Conservation (phyloP, 2,797 vertebrate species). For the Esox lucius region DNA sequence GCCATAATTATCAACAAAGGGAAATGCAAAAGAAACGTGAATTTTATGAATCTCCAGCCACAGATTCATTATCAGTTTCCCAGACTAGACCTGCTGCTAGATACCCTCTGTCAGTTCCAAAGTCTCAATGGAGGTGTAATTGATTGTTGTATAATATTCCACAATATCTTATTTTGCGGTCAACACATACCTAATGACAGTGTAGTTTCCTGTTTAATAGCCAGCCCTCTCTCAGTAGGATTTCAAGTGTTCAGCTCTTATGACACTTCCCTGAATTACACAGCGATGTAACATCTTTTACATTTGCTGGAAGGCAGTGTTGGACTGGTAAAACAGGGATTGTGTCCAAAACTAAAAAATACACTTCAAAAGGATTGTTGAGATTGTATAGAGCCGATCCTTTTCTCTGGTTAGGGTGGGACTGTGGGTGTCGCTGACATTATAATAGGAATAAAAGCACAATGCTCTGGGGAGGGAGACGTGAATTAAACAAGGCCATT, state of each 20-base stretch:
- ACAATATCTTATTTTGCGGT: conserved; percentile 71
- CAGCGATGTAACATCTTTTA: conserved; percentile 30
- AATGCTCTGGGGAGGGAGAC: conserved; percentile 68
- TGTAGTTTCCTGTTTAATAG: conserved; percentile 57
- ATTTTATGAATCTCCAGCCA: conserved; percentile 45
- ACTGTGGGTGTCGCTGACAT: conserved; percentile 72
- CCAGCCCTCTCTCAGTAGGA: conserved; percentile 24
- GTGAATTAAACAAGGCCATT: conserved; percentile 59
- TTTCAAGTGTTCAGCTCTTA: background rate
- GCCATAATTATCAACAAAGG: background rate
- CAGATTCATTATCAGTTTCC: conserved; percentile 47
- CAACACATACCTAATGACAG: conserved; percentile 58
- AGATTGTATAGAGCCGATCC: conserved; percentile 69
- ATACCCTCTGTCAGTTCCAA: conserved; percentile 56
- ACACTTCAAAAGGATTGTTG: conserved; percentile 72
- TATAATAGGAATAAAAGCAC: conserved; percentile 75
- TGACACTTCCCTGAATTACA: conserved; percentile 31
- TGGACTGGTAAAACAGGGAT: conserved; percentile 37
- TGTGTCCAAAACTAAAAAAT: conserved; percentile 27
- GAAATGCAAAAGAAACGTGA: conserved; percentile 61
- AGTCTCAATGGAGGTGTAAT: conserved; percentile 61
- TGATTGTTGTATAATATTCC: conserved; percentile 72
- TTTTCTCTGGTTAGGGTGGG: conserved; percentile 73
- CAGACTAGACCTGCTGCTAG: conserved; percentile 56
- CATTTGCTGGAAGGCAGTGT: conserved; percentile 30